Base-by-base conservation (phyloP, 1,140 invertebrate genomes). In the Drosophila simulans region DNA sequence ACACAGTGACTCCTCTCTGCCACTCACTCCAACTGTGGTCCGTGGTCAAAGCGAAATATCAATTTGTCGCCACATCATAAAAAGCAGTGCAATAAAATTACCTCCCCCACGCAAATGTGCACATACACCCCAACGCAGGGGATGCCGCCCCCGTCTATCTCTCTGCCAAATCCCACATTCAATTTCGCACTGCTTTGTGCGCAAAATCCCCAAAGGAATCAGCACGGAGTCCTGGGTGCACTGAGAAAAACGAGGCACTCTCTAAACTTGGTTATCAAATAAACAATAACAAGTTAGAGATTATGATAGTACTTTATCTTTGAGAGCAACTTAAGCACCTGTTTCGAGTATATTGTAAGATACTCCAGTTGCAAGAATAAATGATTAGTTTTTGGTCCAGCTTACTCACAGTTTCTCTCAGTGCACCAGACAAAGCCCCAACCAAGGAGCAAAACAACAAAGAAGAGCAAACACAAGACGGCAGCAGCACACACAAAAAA, bases 61-160 rank as follows among this genome's bases (percentile, higher is more conserved):
- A 91, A 91, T 91, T 91, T 91, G 88, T 91, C 88, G 88, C 80
- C 83, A 91, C 88, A 91, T 91, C 88, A 91, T 91, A 91, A 91
- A 91, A 89, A 90, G 83, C 88, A 86, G 49, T 73, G 80, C 88
- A 91, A 91, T 91, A 91, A 91, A 91, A 91, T 91, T 91, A 88
- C 80, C 75, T 62, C 64, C 45, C 62, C 43, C 51, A 57, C 71
- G 71, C 71, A 73, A 54, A 54, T 48, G n/a, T 22, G 20, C 3
- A 22, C 20, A 3, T 22, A 22, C 27, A 60, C 46, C 31, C 75
- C 45, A 37, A 42, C 42, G 27, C 39, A 52, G 60, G 53, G 40
- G 48, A 39, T 22, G 51, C 37, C 46, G 40, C 37, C 35, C 37
- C 43, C 53, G 79, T 71, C 79, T 89, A 84, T 88, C 70, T 89